phyloP scores from a whole-genome alignment of 2,113 vertebrate species.

The Phylloscopus whistleri region DNA sequence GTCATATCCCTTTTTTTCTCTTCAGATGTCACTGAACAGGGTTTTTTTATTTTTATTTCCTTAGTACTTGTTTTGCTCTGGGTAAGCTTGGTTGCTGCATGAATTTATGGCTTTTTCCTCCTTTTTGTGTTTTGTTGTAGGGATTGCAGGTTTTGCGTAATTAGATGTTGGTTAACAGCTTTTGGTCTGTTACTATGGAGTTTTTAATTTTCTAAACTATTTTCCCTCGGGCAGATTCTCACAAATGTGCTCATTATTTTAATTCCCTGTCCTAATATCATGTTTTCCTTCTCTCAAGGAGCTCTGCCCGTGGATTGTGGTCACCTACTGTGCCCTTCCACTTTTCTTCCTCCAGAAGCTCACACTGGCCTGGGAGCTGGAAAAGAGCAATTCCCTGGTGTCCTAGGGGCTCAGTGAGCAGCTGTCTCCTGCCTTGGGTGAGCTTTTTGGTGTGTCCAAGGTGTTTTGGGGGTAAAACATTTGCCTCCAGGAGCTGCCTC shows the following conservation, averaged over 20 bases:
- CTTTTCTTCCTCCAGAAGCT: background rate
- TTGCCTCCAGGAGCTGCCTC: fast-evolving
- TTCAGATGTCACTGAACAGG: background rate
- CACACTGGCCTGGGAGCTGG: fast-evolving
- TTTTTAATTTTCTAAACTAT: conserved; percentile 24
- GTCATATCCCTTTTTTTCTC: background rate
- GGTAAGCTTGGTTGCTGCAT: background rate
- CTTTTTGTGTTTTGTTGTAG: background rate
- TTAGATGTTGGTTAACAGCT: background rate
- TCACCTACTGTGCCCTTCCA: background rate
- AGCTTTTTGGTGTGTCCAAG: background rate
- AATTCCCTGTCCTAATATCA: background rate
- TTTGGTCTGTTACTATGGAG: background rate
- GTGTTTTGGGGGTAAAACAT: fast-evolving
- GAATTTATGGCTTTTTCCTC: background rate
- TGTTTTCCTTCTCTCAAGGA: background rate
- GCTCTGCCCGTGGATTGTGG: background rate
- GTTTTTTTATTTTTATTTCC: background rate
- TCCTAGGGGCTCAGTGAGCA: fast-evolving
- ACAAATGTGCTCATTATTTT: background rate
- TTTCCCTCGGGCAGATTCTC: background rate
- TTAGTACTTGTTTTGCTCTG: background rate
- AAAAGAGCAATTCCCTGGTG: background rate
- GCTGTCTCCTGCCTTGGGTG: background rate
- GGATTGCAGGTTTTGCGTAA: background rate